Evolutionary conservation across 2,797 vertebrate species (phyloP).

Genomic region (Enteromius anoplus): DNA sequence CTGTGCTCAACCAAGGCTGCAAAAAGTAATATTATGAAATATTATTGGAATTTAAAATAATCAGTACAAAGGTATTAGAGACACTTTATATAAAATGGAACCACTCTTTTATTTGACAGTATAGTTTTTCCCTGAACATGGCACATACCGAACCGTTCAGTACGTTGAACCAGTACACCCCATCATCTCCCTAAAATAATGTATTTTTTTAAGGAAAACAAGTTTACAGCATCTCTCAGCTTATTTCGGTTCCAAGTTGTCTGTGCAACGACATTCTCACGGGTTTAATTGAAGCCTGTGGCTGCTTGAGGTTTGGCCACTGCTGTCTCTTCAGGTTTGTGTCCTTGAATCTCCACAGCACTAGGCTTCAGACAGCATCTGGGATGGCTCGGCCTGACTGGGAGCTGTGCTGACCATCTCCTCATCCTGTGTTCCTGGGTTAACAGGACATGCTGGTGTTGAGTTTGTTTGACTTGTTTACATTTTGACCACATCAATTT

Average conservation of each 20-base stretch:
- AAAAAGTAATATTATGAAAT: background rate
- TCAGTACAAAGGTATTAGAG: too few species aligned
- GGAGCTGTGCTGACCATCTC: background rate
- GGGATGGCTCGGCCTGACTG: too few species aligned
- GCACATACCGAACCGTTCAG: too few species aligned
- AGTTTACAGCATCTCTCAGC: slow-evolving; percentile 16
- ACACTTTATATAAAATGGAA: too few species aligned
- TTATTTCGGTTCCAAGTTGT: background rate
- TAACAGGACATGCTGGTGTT: background rate
- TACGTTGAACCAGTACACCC: too few species aligned
- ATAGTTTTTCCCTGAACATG: too few species aligned
- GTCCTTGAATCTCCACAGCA: background rate
- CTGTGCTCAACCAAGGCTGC: background rate
- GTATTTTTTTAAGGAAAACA: background rate
- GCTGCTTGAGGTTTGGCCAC: background rate
- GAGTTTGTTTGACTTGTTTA: background rate
- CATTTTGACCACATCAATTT: background rate
- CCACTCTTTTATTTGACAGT: too few species aligned
- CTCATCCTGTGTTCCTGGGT: background rate
- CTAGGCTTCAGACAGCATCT: background rate
- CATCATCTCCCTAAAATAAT: background rate
- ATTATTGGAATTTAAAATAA: too few species aligned
- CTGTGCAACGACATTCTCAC: background rate
- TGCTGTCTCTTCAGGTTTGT: slow-evolving; percentile 1
- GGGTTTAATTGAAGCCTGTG: background rate